A percentile compares a stretch with the other conserved stretches of the same genome.
Conservation (phyloP, 2,888 invertebrate species). For the Drosophila anomalata region DNA sequence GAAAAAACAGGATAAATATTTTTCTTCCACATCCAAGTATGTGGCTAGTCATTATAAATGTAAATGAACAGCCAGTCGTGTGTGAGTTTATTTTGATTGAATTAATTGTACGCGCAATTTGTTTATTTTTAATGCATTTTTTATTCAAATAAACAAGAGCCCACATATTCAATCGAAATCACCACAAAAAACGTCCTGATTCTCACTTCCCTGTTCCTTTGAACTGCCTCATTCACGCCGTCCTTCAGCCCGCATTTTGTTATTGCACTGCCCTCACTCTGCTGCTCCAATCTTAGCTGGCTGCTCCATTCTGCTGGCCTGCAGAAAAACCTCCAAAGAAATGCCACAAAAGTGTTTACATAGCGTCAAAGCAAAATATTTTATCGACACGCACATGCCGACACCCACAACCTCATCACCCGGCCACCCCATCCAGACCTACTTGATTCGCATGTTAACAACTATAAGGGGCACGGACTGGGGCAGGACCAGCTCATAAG, state of each 20-base stretch:
- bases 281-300: conserved; percentile 30
- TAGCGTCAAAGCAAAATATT: conserved; percentile 74
- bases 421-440: conserved; percentile 14
- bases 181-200: conserved; percentile 38
- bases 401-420: conserved; percentile 21
- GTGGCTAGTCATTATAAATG: background rate
- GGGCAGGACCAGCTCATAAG: conserved; percentile 1
- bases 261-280: no score
- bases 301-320: conserved; percentile 18
- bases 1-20: background rate
- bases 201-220: background rate
- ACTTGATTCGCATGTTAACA: conserved; percentile 78
- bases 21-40: background rate
- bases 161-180: conserved; percentile 21
- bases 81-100: background rate
- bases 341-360: conserved; percentile 75
- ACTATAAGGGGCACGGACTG: conserved; percentile 20
- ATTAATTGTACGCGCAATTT: background rate
- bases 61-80: background rate
- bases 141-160: conserved; percentile 9
- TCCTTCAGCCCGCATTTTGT: conserved; percentile 2
- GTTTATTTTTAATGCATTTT: conserved; percentile 12
- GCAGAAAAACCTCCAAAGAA: conserved; percentile 37
- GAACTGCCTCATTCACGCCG: background rate
- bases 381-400: conserved; percentile 74